phyloP scores from a whole-genome alignment of 2,113 vertebrate genomes.

The Abramis brama region DNA sequence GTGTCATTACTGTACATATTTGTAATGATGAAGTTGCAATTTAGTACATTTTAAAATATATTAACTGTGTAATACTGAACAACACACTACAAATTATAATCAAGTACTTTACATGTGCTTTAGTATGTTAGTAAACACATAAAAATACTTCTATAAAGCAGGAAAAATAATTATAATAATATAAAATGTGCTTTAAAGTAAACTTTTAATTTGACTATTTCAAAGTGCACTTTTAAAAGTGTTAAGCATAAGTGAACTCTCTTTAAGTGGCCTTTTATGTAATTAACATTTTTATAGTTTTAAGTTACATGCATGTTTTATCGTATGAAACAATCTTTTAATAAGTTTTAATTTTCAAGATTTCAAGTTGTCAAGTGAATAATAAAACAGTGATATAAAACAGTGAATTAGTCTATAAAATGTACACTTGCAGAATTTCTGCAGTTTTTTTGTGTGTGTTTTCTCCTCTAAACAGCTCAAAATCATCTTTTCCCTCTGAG shows the following conservation, averaged over 20 bases:
- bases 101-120: no score
- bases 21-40: background rate
- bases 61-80: background rate
- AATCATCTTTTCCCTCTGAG: conserved; percentile 68
- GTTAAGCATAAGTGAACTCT: background rate
- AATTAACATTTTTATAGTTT: background rate
- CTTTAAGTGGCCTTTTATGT: background rate
- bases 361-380: background rate
- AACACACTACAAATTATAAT: no score
- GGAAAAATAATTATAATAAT: background rate
- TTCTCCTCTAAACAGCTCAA: conserved; percentile 67
- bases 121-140: no score
- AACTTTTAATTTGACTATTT: background rate
- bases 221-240: background rate
- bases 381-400: no score
- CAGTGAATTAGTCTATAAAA: background rate
- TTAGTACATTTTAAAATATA: background rate
- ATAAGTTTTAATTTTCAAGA: background rate
- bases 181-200: background rate
- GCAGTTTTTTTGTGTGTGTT: background rate
- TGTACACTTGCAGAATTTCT: background rate
- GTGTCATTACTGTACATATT: background rate
- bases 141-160: background rate
- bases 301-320: background rate
- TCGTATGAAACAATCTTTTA: no score